phyloP scores from a whole-genome alignment of 2,797 vertebrate species.

The Parambassis ranga region DNA sequence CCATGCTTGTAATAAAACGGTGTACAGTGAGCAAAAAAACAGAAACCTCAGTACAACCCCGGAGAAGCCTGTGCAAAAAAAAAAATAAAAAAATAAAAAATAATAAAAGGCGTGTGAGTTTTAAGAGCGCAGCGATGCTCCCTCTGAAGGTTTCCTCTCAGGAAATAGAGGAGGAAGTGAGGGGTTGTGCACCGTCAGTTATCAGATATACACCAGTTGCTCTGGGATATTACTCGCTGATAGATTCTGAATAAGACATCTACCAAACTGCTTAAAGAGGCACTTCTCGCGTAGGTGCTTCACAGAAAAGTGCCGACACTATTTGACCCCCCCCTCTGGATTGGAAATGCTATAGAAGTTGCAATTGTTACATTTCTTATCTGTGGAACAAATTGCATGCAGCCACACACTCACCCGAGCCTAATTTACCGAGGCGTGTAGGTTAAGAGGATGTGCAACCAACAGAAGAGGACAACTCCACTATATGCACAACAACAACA shows the following conservation, averaged over 20 bases:
- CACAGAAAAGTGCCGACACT: constrained; percentile 39
- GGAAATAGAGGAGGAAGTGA: constrained; percentile 77
- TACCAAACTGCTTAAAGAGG: constrained; percentile 60
- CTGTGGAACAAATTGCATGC: constrained; percentile 28
- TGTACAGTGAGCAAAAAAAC: constrained; percentile 24
- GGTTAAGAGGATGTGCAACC: constrained; percentile 46
- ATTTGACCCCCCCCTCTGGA: constrained; percentile 62
- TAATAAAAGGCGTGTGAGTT: constrained; percentile 70
- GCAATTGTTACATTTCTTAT: constrained; percentile 53
- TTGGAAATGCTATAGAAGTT: constrained; percentile 51
- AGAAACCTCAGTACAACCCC: constrained; percentile 30
- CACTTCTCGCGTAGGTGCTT: constrained; percentile 52
- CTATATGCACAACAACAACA: constrained; percentile 39
- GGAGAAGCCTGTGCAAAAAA: too few relatives aligned
- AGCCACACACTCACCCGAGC: neutral
- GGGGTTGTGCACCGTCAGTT: constrained; percentile 65
- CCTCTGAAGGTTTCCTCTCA: constrained; percentile 67
- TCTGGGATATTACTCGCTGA: constrained; percentile 73
- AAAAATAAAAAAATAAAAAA: too few relatives aligned
- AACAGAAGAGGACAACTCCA: constrained; percentile 23
- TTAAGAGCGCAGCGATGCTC: constrained; percentile 64
- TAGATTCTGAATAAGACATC: constrained; percentile 76
- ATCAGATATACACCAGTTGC: constrained; percentile 76
- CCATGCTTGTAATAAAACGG: constrained; percentile 28
- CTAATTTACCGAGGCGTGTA: constrained; percentile 41